Base-by-base conservation (phyloP, 2,113 vertebrate genomes). In the Melanostigma gelatinosum region DNA sequence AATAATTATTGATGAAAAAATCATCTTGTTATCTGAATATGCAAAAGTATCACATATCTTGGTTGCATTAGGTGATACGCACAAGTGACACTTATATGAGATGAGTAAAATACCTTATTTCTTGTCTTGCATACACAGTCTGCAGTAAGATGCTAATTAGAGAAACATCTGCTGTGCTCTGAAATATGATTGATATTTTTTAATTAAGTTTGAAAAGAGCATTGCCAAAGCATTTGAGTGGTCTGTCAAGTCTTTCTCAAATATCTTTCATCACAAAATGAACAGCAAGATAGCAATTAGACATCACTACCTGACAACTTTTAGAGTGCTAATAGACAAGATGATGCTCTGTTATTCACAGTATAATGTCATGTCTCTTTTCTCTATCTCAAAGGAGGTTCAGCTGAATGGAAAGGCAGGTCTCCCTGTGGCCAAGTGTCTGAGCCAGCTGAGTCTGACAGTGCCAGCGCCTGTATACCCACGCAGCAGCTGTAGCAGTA, bases 401-500 rank as follows among this genome's bases (percentile, higher is more conserved):
- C 96, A 95, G 79, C 87, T 92, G 88, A 96, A 94, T 63, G 80
- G 96, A 86, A 97, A 95, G 92, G 85, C 93, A 50, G 93, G 93
- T 80, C 44, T 93, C 80, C 92, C 94, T 32, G 88, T 93, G 88
- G 87, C 93, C 75, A 96, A 94, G 89, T 96, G 95, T 91, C 94
- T 94, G 90, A 96, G 89, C 89, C 96, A 96, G 93, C 93, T 93
- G 93, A 96, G 90, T 58, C 57, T 93, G 86, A 92, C 93, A 0
- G 86, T 93, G 29, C 91, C 94, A 0, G 87, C 91, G 15, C 93
- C 85, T 6, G 84, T 94, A 2, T 97, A 96, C 91, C 95, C 94
- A 40, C 96, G 94, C 84, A 97, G 97, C 95, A 97, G 96, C 94
- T 96, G 97, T 84, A 97, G 97, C 63, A 97, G 96, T 87, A 98